Evolutionary conservation across 2,888 invertebrate genomes (phyloP), one percentile per base, ranked within the genome.

Genomic region (Strigamia transsilvanica): DNA sequence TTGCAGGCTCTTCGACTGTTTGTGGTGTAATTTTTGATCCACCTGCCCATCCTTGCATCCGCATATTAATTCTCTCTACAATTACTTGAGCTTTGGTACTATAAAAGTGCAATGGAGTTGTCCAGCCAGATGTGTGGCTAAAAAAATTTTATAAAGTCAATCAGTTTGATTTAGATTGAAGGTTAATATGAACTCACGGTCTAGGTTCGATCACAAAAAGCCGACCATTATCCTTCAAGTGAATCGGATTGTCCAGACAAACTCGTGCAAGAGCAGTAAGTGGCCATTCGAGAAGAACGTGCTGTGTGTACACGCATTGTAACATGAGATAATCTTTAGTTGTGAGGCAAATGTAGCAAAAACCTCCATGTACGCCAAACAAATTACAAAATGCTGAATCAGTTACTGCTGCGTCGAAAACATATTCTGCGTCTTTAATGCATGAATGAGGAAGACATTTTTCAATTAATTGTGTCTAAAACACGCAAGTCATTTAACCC

Each of bases 201-300:
- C 79, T 38, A 23, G 82, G 79, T 82, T 82, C 80, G 27, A 82
- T 51, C 18, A 80, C 61, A 38, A 83, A 21, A 23, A 83, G 77
- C 42, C 83, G 81, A 15, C 78, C 79, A 13, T 61, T 21, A 81
- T 83, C 83, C 32, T 78, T 82, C 12, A 32, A 18, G 6, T 77
- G 34, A 6, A 80, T n/a, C n/a, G 81, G 51, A 15, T 73, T 79
- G 23, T 42, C 78, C 41, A 83, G 13, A 18, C 15, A 46, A 18
- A 82, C 83, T 41, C 61, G n/a, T 10, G 51, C 46, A 13, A 83
- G 15, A 34, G 77, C 46, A 13, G 23, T n/a, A 61, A 46, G 77
- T 42, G 83, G 83, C 83, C 83, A 83, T 79, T 83, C 83, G 42
- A 81, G 42, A 38, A 83, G 79, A 23, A 82, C 82, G 27, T 79